Conservation (phyloP, 2,888 invertebrate genomes). For the Onthophagus sagittarius region DNA sequence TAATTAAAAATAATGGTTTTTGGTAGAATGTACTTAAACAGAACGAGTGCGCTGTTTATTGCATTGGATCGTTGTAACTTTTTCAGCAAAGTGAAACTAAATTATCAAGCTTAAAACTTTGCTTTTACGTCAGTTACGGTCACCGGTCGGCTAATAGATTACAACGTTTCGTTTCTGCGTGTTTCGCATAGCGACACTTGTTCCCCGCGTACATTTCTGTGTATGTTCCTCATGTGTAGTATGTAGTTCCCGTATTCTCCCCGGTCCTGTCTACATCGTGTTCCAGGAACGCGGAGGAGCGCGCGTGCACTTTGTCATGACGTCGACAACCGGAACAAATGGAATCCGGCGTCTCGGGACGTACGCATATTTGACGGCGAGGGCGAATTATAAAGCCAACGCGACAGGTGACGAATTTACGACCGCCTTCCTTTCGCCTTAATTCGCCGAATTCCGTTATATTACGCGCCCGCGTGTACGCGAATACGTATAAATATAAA, state of each 20-base stretch:
- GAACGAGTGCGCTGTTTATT: not conserved
- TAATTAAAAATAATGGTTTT: too few species aligned
- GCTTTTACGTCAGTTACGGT: constrained; percentile 27
- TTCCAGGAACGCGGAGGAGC: not conserved
- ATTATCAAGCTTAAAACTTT: constrained; percentile 32
- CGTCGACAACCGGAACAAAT: constrained; percentile 44
- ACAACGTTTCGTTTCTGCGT: constrained; percentile 18
- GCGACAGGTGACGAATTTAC: constrained; percentile 38
- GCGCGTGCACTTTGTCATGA: constrained; percentile 37
- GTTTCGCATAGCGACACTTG: not conserved
- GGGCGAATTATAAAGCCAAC: constrained; percentile 23
- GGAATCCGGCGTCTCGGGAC: constrained; percentile 38
- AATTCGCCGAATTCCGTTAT: not conserved
- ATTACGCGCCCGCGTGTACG: not conserved
- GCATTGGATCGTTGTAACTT: constrained; percentile 20
- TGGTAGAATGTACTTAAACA: too few species aligned
- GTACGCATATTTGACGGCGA: constrained; percentile 41
- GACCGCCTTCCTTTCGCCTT: constrained; percentile 29
- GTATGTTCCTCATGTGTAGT: not conserved
- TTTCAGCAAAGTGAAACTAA: constrained; percentile 32
- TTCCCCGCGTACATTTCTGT: not conserved
- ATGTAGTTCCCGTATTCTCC: not conserved
- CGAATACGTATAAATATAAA: not conserved
- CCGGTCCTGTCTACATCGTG: not conserved
- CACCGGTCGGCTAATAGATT: constrained; percentile 31